Base-by-base conservation (phyloP, 2,888 invertebrate genomes). In the Diaperis boleti region DNA sequence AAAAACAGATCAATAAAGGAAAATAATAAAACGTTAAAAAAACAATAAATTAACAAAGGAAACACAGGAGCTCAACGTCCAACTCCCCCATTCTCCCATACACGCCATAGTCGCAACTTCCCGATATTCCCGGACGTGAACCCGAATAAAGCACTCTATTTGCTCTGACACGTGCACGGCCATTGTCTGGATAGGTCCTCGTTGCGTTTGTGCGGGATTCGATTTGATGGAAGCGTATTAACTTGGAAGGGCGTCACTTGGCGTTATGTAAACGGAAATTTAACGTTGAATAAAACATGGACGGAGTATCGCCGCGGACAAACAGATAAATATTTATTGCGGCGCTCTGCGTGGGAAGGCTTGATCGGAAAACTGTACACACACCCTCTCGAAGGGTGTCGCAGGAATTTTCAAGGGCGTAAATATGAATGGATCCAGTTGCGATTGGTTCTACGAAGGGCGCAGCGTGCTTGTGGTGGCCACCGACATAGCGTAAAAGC, bases 71-170 rank as follows among this genome's bases (percentile, higher is more conserved):
- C n/a, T n/a, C n/a, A n/a, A n/a, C n/a, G n/a, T n/a, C n/a, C n/a
- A n/a, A n/a, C n/a, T n/a, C n/a, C n/a, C n/a, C n/a, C n/a, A n/a
- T n/a, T n/a, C n/a, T n/a, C n/a, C n/a, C n/a, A n/a, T n/a, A n/a
- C n/a, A n/a, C n/a, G n/a, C n/a, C n/a, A n/a, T n/a, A n/a, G n/a
- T n/a, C n/a, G n/a, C n/a, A n/a, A n/a, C n/a, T n/a, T n/a, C n/a
- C n/a, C n/a, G 41, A 42, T 42, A 42, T 42, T 42, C 18, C 20
- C 10, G 41, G 15, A 39, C 39, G 39, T 18, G 41, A 42, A 42
- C 20, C 20, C 18, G 41, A 18, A 20, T 42, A 17, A 20, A 20
- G 41, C 41, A 42, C 10, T 42, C 41, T 17, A 42, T 42, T 20
- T 20, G 41, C 41, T 18, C 17, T 15, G 11, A 42, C 41, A 42